phyloP scores from a whole-genome alignment of 2,797 vertebrate genomes.

The Poecilia wingei region DNA sequence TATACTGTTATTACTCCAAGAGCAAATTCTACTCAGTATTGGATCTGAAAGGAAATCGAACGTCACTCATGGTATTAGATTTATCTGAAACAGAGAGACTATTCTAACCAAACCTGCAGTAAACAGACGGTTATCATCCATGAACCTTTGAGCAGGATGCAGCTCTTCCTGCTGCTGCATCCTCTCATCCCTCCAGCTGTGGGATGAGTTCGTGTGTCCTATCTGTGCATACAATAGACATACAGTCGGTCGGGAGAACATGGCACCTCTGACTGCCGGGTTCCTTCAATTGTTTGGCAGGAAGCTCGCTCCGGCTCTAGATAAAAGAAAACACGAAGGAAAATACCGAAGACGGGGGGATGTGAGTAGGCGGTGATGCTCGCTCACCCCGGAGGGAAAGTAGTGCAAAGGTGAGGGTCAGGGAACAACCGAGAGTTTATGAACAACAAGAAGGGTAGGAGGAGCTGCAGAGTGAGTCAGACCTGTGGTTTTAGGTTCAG shows the following conservation, averaged over 20 bases:
- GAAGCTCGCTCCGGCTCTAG: conserved; percentile 50
- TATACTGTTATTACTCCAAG: no score
- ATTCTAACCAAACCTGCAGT: neutral
- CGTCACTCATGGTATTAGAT: no score
- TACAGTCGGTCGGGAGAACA: conserved; percentile 55
- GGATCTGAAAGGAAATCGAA: no score
- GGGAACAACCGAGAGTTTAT: conserved; percentile 37
- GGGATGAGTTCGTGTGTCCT: conserved; percentile 14
- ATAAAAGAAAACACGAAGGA: conserved; percentile 56
- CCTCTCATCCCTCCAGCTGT: conserved; percentile 47
- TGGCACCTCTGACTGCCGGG: conserved; percentile 69
- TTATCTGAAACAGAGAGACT: neutral
- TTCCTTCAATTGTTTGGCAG: conserved; percentile 78
- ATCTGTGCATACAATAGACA: conserved; percentile 45
- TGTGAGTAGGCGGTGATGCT: conserved; percentile 33
- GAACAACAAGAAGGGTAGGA: conserved; percentile 26
- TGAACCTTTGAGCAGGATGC: conserved; percentile 57
- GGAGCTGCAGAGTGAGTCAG: conserved; percentile 59
- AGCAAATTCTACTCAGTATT: no score
- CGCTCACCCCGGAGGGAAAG: conserved; percentile 41
- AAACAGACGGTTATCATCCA: conserved; percentile 39
- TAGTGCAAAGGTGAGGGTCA: conserved; percentile 69
- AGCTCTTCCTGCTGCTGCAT: conserved; percentile 64
- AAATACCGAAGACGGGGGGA: conserved; percentile 30
- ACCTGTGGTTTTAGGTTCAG: conserved; percentile 35